A percentile compares a stretch with the other conserved stretches of the same genome.
Conservation (phyloP, 2,113 vertebrate species). For the Pyrgilauda ruficollis region DNA sequence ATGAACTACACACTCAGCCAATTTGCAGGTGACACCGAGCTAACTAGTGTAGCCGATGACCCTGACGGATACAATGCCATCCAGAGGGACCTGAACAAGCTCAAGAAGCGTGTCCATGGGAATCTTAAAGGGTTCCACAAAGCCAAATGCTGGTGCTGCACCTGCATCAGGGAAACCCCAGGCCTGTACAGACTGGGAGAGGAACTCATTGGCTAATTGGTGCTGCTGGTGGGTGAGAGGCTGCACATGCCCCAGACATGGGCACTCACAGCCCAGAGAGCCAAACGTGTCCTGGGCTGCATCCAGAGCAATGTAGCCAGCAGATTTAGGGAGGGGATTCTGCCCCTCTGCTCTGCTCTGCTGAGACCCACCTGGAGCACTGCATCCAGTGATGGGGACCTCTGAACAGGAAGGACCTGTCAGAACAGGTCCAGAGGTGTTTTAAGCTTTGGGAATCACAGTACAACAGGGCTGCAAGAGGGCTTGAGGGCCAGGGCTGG, state of each 20-base stretch:
- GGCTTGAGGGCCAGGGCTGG: neutral
- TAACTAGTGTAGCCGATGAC: neutral
- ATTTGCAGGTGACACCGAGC: neutral
- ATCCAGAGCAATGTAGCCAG: rapidly evolving
- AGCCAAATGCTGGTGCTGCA: neutral
- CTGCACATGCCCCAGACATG: neutral
- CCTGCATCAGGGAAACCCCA: neutral
- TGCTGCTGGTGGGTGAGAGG: neutral
- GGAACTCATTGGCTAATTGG: neutral
- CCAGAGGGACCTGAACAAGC: neutral
- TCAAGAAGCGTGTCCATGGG: neutral
- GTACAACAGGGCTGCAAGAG: neutral
- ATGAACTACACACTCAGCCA: neutral
- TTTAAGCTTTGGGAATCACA: neutral
- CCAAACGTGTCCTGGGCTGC: neutral
- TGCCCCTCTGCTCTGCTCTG: neutral
- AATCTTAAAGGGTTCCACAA: neutral
- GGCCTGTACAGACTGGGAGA: neutral
- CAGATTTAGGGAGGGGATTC: neutral
- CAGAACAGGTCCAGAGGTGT: neutral
- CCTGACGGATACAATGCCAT: neutral
- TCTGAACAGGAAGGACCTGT: neutral
- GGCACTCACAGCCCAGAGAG: neutral
- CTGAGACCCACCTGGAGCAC: neutral
- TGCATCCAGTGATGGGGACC: rapidly evolving